Evolutionary conservation across 1,140 invertebrate species (phyloP).

Genomic region (Chironomus tepperi): DNA sequence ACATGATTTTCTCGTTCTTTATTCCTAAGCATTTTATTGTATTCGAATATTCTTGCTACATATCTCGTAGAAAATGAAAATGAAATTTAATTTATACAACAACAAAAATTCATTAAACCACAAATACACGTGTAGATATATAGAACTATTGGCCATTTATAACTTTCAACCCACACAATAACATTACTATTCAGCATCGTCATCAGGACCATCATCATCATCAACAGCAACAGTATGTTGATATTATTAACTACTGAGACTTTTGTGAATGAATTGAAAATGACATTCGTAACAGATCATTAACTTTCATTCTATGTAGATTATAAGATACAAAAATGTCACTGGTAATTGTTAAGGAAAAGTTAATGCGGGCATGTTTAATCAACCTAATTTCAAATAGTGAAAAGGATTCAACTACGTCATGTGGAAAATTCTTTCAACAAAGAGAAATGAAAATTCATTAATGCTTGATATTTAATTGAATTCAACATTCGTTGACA

Average conservation of each 20-base stretch:
- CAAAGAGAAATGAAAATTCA: neutral
- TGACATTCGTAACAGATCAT: constrained; percentile 19
- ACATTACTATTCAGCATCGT: neutral
- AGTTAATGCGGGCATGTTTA: too few relatives aligned
- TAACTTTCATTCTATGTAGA: neutral
- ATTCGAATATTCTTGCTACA: neutral
- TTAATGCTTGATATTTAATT: neutral
- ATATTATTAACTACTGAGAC: too few relatives aligned
- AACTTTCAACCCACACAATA: neutral
- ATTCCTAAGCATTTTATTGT: neutral
- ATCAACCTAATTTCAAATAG: too few relatives aligned
- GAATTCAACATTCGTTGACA: neutral
- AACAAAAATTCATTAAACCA: constrained; percentile 11
- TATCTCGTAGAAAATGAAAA: neutral
- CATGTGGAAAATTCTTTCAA: neutral
- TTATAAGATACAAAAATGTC: neutral
- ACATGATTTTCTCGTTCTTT: too few relatives aligned
- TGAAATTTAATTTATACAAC: constrained; percentile 14
- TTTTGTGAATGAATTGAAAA: neutral
- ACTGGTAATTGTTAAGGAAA: neutral
- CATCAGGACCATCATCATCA: neutral
- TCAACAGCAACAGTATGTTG: too few relatives aligned
- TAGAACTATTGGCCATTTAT: neutral
- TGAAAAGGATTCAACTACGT: constrained; percentile 1
- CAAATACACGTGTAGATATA: neutral